Base-by-base conservation (phyloP, 2,888 invertebrate species). In the Noctua fimbriata region DNA sequence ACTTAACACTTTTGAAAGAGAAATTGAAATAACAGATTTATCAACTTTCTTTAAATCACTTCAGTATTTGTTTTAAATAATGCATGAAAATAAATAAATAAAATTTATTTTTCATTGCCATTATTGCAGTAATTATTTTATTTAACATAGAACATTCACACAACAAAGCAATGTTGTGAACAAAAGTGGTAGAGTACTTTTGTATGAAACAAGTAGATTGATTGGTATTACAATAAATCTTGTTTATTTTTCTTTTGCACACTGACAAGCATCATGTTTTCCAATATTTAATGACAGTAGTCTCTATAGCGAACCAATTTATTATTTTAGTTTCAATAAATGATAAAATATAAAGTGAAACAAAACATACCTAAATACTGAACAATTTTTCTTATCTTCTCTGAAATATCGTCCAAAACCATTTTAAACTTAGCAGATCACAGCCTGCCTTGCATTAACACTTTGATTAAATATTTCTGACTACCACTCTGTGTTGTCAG, bases 321-420 rank as follows among this genome's bases (percentile, higher is more conserved):
- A 66, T n/a, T 41, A 0, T 32, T 44, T 66, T 41, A 41, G 24
- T 41, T 66, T 14, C 18, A 18, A 63, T 32, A 28, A 58, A 65
- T 65, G 14, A 36, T 24, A 41, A 32, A 75, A 10, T 69, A 36
- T 24, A 24, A 32, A 75, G 3, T 69, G 44, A 36, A 66, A 81
- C 0, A 66, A 66, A 58, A 76, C 84, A 60, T 83, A 83, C 83
- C 83, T 49, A 80, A 66, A 41, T 12, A 69, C 1, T 18, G 60
- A 12, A 32, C 32, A 1, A 80, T 32, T 44, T 18, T 73, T 49
- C 36, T 69, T 10, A 80, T 55, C 36, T 73, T 41, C 14, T 70
- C 47, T 9, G 69, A 9, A 4, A 66, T 24, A 14, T 69, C 0
- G 1, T 60, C 3, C 36, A 74, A 18, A 69, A 24, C 52, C 60